Percentiles rank a stretch among this genome's conserved stretches.
These are phyloP conservation scores for Ephydatia muelleri DNA, from an alignment of 37 sponge, comb jelly and placozoan genomes.

Conservation along the genomic window DNA sequence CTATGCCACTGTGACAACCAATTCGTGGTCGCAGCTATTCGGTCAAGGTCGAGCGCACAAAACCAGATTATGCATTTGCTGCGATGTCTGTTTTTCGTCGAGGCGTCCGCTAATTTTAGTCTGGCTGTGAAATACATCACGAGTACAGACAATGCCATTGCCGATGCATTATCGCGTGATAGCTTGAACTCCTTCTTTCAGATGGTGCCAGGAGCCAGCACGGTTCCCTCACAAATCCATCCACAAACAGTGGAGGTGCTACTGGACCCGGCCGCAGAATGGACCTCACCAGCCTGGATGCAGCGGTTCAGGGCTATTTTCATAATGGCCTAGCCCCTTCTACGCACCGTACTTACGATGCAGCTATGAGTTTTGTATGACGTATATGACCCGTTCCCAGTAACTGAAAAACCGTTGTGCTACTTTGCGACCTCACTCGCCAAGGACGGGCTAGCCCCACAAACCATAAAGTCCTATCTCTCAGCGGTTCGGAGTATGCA, in stretches of 20 bases:
- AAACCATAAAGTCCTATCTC: constrained; percentile 3
- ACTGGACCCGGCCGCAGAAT: background rate
- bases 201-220: background rate
- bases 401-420: background rate
- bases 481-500: constrained; percentile 2
- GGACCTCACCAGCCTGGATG: constrained; percentile 26
- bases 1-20: too few species aligned
- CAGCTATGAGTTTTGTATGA: background rate
- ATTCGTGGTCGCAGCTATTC: too few species aligned
- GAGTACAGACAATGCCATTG: too few species aligned
- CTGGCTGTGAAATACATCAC: too few species aligned
- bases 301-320: constrained; percentile 17
- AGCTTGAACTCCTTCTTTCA: background rate
- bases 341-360: background rate
- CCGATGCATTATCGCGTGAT: constrained; percentile 44
- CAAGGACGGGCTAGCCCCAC: background rate
- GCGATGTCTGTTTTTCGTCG: too few species aligned
- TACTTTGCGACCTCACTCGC: constrained; percentile 6
- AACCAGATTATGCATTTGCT: too few species aligned
- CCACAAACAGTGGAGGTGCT: background rate
- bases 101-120: too few species aligned
- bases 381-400: constrained; percentile 10
- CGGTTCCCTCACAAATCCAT: background rate
- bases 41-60: too few species aligned
- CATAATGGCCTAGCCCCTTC: constrained; percentile 10